phyloP scores from a whole-genome alignment of 2,113 vertebrate species.

The Pelobates fuscus region DNA sequence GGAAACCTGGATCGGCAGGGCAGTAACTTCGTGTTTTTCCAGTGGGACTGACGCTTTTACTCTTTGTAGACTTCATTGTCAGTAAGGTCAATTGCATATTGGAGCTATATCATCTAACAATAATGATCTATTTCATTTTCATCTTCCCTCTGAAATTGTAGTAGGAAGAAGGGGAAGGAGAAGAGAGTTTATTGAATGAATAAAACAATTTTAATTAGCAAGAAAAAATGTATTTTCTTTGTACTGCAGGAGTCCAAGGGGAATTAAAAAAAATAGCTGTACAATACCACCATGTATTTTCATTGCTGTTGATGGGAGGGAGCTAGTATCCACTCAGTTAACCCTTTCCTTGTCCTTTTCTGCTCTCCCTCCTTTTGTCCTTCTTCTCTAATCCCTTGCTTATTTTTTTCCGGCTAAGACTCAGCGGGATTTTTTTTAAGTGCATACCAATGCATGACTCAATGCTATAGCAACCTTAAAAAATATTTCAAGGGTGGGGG shows the following conservation, averaged over 20 bases:
- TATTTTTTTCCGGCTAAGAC: conserved; percentile 42
- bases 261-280: not conserved
- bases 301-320: not conserved
- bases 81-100: too few relatives aligned
- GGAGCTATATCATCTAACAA: too few relatives aligned
- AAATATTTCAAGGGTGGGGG: conserved; percentile 36
- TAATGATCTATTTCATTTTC: too few relatives aligned
- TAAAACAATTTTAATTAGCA: not conserved
- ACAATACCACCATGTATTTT: not conserved
- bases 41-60: too few relatives aligned
- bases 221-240: not conserved
- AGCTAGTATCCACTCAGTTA: conserved; percentile 14
- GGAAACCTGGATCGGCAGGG: too few relatives aligned
- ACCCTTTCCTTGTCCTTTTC: conserved; percentile 18
- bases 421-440: conserved; percentile 37
- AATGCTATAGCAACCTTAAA: conserved; percentile 50
- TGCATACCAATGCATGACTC: conserved; percentile 40
- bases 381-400: conserved; percentile 36
- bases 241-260: not conserved
- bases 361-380: conserved; percentile 20
- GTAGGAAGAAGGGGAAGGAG: too few relatives aligned
- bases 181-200: too few relatives aligned
- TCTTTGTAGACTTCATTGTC: too few relatives aligned
- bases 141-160: too few relatives aligned
- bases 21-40: too few relatives aligned